phyloP scores from a whole-genome alignment of 2,113 vertebrate species.

The Oncorhynchus tshawytscha region DNA sequence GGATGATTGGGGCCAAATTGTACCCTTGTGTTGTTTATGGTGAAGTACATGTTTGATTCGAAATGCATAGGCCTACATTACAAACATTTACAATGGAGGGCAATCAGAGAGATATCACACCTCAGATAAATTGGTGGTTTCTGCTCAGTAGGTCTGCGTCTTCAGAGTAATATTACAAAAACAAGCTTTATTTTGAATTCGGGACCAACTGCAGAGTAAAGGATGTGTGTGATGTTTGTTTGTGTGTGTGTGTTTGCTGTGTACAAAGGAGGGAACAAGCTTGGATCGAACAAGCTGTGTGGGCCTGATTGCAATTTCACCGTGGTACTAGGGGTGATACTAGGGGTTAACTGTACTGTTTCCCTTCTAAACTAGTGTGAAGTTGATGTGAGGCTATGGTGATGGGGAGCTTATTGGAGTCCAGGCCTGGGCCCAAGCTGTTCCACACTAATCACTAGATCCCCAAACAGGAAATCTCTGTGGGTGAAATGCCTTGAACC shows the following conservation, averaged over 20 bases:
- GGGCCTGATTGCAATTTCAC: conserved; percentile 27
- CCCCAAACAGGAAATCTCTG: conserved; percentile 55
- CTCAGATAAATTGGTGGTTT: conserved; percentile 5
- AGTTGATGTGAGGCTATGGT: conserved; percentile 39
- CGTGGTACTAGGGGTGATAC: conserved; percentile 45
- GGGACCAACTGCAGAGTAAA: conserved; percentile 10
- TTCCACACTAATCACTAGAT: conserved; percentile 57
- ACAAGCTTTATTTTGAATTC: not conserved
- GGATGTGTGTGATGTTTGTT: no score
- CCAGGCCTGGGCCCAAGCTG: conserved; percentile 25
- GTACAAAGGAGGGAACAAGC: conserved; percentile 8
- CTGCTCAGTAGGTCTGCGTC: no score
- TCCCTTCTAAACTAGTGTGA: conserved; percentile 49
- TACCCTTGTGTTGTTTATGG: not conserved
- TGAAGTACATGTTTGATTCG: no score
- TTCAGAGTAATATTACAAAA: not conserved
- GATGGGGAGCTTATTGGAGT: conserved; percentile 53
- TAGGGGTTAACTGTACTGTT: conserved; percentile 41
- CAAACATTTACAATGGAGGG: no score
- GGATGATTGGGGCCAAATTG: not conserved
- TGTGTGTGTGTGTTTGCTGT: not conserved
- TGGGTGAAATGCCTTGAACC: conserved; percentile 46
- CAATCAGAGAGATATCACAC: conserved; percentile 9
- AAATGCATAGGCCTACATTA: no score
- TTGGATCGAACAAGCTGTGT: conserved; percentile 2